A percentile compares a stretch with the other conserved stretches of the same genome.
phyloP scores from a whole-genome alignment of 2,113 vertebrate species.

The Ceyx melanurus region DNA sequence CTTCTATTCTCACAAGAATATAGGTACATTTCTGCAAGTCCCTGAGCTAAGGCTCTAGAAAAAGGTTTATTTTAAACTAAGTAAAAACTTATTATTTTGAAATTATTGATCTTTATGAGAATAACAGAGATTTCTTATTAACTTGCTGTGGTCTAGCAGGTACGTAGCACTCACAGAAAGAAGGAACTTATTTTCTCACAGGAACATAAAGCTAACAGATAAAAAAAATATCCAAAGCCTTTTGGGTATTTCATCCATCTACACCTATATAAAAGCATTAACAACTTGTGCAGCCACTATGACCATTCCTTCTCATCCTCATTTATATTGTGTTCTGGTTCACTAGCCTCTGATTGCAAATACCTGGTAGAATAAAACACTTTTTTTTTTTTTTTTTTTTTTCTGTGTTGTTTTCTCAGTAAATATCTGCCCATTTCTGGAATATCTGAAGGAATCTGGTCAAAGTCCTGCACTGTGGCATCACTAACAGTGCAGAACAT shows the following conservation, averaged over 20 bases:
- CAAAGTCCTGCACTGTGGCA: not conserved
- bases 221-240: not conserved
- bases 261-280: not conserved
- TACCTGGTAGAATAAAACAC: not conserved
- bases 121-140: not conserved
- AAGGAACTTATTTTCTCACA: not conserved
- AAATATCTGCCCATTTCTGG: not conserved
- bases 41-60: not conserved
- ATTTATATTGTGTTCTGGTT: not conserved
- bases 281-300: not conserved
- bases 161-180: not conserved
- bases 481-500: not conserved
- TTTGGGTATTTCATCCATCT: not conserved
- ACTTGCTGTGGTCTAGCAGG: not conserved
- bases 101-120: not conserved
- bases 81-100: not conserved
- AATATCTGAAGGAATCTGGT: not conserved
- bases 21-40: not conserved
- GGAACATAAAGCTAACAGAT: not conserved
- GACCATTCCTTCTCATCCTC: not conserved
- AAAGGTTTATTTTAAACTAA: not conserved
- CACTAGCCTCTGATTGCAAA: not conserved
- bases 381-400: not conserved
- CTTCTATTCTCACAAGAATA: not conserved
- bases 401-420: not conserved